Percentiles rank a stretch among this genome's conserved stretches.
Conservation (phyloP, 2,113 vertebrate species). For the Erythrolamprus reginae region DNA sequence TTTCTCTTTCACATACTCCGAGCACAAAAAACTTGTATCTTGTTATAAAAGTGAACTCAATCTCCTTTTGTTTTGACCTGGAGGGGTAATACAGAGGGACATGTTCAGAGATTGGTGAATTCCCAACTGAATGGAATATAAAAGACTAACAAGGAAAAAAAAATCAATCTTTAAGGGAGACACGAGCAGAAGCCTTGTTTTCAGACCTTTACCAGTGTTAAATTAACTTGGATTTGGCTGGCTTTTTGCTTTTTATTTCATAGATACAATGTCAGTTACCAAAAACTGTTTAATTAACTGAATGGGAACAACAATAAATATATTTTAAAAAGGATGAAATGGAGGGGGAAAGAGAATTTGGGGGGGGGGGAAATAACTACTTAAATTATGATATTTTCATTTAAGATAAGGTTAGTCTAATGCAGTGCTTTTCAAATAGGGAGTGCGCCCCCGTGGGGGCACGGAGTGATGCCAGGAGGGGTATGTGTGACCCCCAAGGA, state of each 20-base stretch:
- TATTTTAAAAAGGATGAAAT: neutral
- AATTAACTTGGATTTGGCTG: constrained; percentile 34
- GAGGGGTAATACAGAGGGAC: constrained; percentile 45
- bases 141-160: constrained; percentile 51
- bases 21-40: constrained; percentile 47
- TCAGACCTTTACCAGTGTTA: constrained; percentile 22
- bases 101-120: constrained; percentile 45
- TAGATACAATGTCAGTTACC: neutral
- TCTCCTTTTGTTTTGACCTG: constrained; percentile 59
- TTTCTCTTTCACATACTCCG: constrained; percentile 49
- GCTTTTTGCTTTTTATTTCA: neutral
- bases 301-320: neutral
- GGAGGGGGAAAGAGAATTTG: neutral
- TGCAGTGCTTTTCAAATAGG: too few relatives aligned
- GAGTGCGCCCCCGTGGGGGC: too few relatives aligned
- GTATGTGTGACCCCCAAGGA: too few relatives aligned
- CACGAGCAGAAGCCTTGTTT: constrained; percentile 10
- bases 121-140: constrained; percentile 49
- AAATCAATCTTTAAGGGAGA: constrained; percentile 48
- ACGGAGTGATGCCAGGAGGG: too few relatives aligned
- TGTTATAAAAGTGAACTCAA: constrained; percentile 38
- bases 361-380: neutral
- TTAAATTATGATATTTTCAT: neutral
- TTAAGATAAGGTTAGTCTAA: neutral
- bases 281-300: constrained; percentile 4